These are phyloP conservation scores for Coregonus clupeaformis DNA, from an alignment of 2,113 vertebrate genomes.

Conservation along the genomic window DNA sequence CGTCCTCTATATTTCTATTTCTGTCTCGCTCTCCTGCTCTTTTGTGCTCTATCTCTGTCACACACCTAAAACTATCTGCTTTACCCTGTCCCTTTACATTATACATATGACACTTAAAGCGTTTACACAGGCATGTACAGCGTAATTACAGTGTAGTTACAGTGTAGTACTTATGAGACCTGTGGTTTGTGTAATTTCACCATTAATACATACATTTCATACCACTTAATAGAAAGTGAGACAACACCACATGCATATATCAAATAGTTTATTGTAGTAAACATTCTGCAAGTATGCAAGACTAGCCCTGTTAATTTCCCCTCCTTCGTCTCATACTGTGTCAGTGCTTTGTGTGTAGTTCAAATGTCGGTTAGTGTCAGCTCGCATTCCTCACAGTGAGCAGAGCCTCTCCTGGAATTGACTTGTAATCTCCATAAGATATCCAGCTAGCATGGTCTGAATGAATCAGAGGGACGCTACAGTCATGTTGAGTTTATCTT, in stretches of 20 bases:
- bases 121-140: background rate
- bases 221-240: background rate
- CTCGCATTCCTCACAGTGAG: background rate
- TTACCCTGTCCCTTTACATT: background rate
- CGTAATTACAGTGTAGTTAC: background rate
- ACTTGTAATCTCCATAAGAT: constrained; percentile 13
- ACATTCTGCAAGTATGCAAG: constrained; percentile 2
- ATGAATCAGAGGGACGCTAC: background rate
- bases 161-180: background rate
- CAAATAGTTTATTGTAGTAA: constrained; percentile 36
- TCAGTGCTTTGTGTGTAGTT: background rate
- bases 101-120: background rate
- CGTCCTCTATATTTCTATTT: background rate
- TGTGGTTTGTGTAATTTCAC: too few relatives aligned
- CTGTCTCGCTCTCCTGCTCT: constrained; percentile 1
- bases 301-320: constrained; percentile 15
- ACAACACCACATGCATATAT: constrained; percentile 35
- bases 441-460: background rate
- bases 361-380: background rate
- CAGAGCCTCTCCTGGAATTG: constrained; percentile 13
- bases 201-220: background rate
- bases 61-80: background rate
- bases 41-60: constrained; percentile 7
- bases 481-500: background rate
- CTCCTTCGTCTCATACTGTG: constrained; percentile 2